A percentile compares a stretch with the other conserved stretches of the same genome.
These are phyloP conservation scores for Galeopsomyia nigrocyanea DNA, from an alignment of 2,888 invertebrate genomes.

Conservation along the genomic window DNA sequence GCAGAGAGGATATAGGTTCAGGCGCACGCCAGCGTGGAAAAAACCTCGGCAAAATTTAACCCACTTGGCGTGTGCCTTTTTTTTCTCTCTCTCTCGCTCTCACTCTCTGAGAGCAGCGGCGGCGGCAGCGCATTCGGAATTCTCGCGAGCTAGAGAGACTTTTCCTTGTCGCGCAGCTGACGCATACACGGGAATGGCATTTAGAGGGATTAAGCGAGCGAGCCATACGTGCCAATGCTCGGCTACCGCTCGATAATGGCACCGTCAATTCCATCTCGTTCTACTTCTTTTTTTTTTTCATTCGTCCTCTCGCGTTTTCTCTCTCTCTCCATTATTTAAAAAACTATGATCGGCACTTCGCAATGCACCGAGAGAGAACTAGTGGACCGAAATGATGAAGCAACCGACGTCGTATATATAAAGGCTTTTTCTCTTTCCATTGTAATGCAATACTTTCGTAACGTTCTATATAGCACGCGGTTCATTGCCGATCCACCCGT, in stretches of 20 bases:
- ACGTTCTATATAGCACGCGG: too few relatives aligned
- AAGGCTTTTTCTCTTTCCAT: too few relatives aligned
- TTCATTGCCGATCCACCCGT: too few relatives aligned
- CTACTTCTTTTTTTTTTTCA: slow-evolving; percentile 18
- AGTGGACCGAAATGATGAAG: slow-evolving; percentile 34
- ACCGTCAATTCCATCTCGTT: background rate
- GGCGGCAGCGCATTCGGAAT: background rate
- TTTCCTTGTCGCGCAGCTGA: slow-evolving; percentile 36
- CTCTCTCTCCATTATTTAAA: background rate
- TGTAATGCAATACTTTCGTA: too few relatives aligned
- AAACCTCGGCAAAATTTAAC: too few relatives aligned
- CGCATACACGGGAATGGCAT: slow-evolving; percentile 40
- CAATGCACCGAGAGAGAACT: slow-evolving; percentile 7
- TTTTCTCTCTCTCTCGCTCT: too few relatives aligned
- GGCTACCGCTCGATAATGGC: slow-evolving; percentile 19
- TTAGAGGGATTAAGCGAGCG: slow-evolving; percentile 38
- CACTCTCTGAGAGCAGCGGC: too few relatives aligned
- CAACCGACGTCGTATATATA: slow-evolving; percentile 21
- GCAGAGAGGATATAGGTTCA: too few relatives aligned
- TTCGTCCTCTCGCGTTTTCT: slow-evolving; percentile 10
- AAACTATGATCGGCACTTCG: background rate
- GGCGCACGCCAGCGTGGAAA: too few relatives aligned
- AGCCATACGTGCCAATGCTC: slow-evolving; percentile 19
- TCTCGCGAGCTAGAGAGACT: slow-evolving; percentile 8
- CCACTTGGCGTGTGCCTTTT: too few relatives aligned